phyloP scores from a whole-genome alignment of 2,113 vertebrate genomes.

The Saccopteryx bilineata region DNA sequence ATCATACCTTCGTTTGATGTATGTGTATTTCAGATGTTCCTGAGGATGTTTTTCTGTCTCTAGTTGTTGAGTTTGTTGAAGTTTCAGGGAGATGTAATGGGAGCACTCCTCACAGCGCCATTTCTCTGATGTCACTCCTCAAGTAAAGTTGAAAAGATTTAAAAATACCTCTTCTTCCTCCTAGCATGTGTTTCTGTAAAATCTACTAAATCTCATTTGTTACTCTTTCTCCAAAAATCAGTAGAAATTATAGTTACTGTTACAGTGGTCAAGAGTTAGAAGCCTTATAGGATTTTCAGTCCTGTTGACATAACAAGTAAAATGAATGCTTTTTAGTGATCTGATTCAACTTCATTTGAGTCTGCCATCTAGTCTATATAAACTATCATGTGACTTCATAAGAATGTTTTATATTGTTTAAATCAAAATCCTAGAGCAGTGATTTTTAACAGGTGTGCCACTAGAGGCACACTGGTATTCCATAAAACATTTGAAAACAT shows the following conservation, averaged over 20 bases:
- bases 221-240: slow-evolving; percentile 36
- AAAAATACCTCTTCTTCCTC: background rate
- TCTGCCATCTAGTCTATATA: background rate
- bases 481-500: background rate
- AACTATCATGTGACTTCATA: background rate
- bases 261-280: background rate
- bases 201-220: background rate
- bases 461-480: background rate
- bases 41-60: too few relatives aligned
- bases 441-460: background rate
- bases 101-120: too few relatives aligned
- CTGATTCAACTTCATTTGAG: background rate
- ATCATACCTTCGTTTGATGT: too few relatives aligned
- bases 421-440: background rate
- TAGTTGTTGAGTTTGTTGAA: too few relatives aligned
- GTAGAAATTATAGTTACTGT: background rate
- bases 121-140: background rate
- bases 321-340: background rate
- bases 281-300: background rate
- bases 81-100: too few relatives aligned
- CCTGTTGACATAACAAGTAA: background rate
- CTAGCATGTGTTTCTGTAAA: background rate
- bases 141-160: slow-evolving; percentile 26
- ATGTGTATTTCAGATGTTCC: too few relatives aligned
- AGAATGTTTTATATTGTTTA: background rate